Evolutionary conservation across 1,140 invertebrate species (phyloP).

Genomic region (Gryon sp.): DNA sequence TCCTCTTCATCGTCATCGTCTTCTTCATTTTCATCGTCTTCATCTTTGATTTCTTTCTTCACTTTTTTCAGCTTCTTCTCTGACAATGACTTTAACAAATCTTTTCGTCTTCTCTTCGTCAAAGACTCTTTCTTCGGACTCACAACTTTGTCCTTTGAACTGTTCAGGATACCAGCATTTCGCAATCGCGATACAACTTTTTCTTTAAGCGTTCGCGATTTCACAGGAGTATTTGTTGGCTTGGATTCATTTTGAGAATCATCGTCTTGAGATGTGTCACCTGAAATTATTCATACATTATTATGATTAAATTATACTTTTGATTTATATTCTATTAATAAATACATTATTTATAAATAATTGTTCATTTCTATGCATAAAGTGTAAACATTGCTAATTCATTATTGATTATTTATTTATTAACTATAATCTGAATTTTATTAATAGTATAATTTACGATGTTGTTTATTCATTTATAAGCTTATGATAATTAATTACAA

Average conservation of each 20-base stretch:
- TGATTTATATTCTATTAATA: too few species aligned
- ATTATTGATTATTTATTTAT: too few species aligned
- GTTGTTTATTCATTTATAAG: too few species aligned
- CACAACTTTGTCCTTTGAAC: constrained; percentile 79
- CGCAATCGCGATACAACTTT: constrained; percentile 81
- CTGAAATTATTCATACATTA: too few species aligned
- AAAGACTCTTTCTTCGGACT: constrained; percentile 80
- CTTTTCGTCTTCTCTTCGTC: constrained; percentile 80
- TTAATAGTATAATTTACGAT: too few species aligned
- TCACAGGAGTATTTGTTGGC: constrained; percentile 44
- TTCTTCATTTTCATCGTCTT: constrained; percentile 66
- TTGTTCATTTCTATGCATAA: too few species aligned
- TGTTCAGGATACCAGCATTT: constrained; percentile 81
- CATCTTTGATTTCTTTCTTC: constrained; percentile 71
- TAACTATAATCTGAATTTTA: too few species aligned
- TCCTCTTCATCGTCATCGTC: constrained; percentile 74
- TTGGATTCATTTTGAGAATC: constrained; percentile 75
- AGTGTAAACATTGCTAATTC: too few species aligned
- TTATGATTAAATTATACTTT: too few species aligned
- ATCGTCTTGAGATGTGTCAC: constrained; percentile 74
- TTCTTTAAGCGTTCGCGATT: constrained; percentile 70
- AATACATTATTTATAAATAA: too few species aligned
- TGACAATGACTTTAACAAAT: constrained; percentile 80
- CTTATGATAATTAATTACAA: too few species aligned
- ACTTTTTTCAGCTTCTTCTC: constrained; percentile 75